Evolutionary conservation across 2,113 vertebrate genomes (phyloP).

Genomic region (Ascaphus truei): DNA sequence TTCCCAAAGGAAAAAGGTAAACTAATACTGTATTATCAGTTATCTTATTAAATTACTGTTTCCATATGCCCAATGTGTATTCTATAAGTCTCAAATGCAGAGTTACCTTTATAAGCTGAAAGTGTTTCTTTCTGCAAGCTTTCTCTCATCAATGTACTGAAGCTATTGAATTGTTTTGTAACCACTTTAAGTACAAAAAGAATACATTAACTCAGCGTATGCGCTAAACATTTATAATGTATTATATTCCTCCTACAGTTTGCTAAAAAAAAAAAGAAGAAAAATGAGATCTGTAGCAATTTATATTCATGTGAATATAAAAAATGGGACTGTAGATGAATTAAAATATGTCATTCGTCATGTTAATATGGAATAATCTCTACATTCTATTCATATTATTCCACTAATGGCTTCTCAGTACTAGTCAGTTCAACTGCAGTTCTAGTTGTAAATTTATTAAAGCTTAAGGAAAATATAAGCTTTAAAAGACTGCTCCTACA

Average conservation of each 20-base stretch:
- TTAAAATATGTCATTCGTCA: conserved; percentile 29
- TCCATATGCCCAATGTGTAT: too few relatives aligned
- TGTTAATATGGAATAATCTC: conserved; percentile 21
- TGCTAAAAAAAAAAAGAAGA: conserved; percentile 30
- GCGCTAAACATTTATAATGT: conserved; percentile 26
- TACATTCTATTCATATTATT: conserved; percentile 25
- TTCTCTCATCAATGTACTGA: background rate
- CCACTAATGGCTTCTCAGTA: conserved; percentile 23
- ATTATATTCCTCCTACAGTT: conserved; percentile 26
- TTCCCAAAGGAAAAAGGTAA: too few relatives aligned
- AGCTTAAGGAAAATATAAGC: conserved; percentile 18
- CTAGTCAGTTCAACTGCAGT: conserved; percentile 5
- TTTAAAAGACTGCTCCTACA: conserved; percentile 18
- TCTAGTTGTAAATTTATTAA: conserved; percentile 19
- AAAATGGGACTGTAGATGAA: conserved; percentile 11
- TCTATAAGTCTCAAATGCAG: background rate
- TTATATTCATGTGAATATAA: conserved; percentile 25
- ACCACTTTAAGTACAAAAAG: conserved; percentile 16
- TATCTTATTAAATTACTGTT: too few relatives aligned
- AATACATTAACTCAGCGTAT: conserved; percentile 30
- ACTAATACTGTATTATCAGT: too few relatives aligned
- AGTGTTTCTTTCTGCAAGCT: background rate
- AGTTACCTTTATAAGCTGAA: conserved; percentile 7
- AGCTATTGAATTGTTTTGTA: conserved; percentile 8
- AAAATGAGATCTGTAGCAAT: conserved; percentile 33